Evolutionary conservation across 1,140 invertebrate species (phyloP).

Genomic region (Microvelia longipes): DNA sequence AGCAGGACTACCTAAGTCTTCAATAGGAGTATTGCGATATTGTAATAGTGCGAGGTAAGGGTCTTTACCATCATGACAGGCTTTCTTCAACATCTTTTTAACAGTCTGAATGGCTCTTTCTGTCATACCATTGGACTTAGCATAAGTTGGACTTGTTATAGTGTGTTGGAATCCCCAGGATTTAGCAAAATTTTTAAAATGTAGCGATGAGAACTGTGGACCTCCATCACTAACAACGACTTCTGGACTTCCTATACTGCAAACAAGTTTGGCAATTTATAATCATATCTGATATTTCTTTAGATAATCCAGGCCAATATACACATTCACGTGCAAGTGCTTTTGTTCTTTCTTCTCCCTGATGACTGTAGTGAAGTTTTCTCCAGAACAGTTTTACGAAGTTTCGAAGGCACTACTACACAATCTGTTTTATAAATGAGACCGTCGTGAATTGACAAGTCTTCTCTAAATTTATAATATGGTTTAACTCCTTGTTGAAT

Average conservation of each 20-base stretch:
- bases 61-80: not conserved
- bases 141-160: not conserved
- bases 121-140: not conserved
- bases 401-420: not conserved
- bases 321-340: not conserved
- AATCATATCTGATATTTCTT: not conserved
- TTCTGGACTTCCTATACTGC: not conserved
- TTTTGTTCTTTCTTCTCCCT: not conserved
- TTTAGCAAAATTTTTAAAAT: not conserved
- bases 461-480: not conserved
- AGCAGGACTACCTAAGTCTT: not conserved
- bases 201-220: not conserved
- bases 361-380: not conserved
- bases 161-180: not conserved
- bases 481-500: not conserved
- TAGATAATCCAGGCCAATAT: not conserved
- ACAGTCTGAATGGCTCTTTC: not conserved
- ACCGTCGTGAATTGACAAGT: not conserved
- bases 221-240: not conserved
- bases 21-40: not conserved
- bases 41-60: not conserved
- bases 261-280: not conserved
- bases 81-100: not conserved
- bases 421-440: not conserved
- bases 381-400: not conserved